Evolutionary conservation across 2,797 vertebrate species (phyloP).

Genomic region (Gymnopithys bicolor): DNA sequence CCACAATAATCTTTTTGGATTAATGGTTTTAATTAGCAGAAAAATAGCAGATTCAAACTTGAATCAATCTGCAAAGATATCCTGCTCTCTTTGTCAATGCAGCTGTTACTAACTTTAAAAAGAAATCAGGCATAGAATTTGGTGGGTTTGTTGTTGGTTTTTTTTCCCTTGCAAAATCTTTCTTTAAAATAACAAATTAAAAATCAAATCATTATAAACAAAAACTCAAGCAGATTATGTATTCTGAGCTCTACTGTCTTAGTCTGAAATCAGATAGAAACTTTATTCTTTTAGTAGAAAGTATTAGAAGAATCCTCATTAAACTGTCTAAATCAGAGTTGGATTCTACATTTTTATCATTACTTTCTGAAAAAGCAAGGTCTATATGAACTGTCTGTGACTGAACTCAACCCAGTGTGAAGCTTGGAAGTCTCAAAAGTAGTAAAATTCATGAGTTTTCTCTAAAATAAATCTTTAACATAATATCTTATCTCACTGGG

Average conservation of each 20-base stretch:
- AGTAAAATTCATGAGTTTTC: not conserved
- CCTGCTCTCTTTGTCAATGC: not conserved
- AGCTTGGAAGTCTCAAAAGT: not conserved
- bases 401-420: not conserved
- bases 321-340: not conserved
- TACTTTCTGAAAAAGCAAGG: not conserved
- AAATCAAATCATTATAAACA: not conserved
- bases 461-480: not conserved
- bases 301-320: not conserved
- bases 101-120: not conserved
- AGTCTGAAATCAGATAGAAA: not conserved
- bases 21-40: slow-evolving; percentile 47
- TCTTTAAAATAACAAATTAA: not conserved
- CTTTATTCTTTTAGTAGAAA: not conserved
- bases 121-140: not conserved
- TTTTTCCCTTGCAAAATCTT: not conserved
- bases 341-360: not conserved
- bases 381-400: not conserved
- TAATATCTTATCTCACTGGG: not conserved
- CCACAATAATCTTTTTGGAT: not conserved
- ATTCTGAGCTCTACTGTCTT: not conserved
- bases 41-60: not conserved
- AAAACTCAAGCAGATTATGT: not conserved
- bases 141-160: not conserved
- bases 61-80: not conserved